Conservation (phyloP, 2,113 vertebrate species). For the Eulemur macaco region DNA sequence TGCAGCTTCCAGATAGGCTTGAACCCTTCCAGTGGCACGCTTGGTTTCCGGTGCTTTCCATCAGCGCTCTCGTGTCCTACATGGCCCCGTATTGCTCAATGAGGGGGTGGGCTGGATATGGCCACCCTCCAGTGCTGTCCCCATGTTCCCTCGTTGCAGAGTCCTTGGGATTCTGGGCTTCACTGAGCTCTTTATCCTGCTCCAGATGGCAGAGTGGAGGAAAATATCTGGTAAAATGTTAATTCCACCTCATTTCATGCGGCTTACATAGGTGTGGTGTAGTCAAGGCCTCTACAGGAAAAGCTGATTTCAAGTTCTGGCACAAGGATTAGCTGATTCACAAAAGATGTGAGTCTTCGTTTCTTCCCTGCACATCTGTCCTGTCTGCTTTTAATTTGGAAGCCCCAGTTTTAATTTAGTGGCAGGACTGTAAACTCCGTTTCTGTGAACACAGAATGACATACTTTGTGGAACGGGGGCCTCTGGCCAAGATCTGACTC, state of each 20-base stretch:
- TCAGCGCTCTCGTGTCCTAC: slow-evolving; percentile 61
- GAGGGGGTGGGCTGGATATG: slow-evolving; percentile 43
- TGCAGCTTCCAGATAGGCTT: neutral
- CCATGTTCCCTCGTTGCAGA: slow-evolving; percentile 51
- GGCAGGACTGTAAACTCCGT: slow-evolving; percentile 78
- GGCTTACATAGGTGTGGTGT: slow-evolving; percentile 84
- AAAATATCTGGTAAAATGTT: slow-evolving; percentile 83
- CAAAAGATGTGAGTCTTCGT: slow-evolving; percentile 82
- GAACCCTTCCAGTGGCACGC: neutral
- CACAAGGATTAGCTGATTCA: slow-evolving; percentile 84
- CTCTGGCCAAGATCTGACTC: slow-evolving; percentile 82
- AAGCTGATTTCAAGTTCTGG: slow-evolving; percentile 85
- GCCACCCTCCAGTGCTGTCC: neutral
- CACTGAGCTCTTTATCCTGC: slow-evolving; percentile 71
- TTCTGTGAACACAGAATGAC: slow-evolving; percentile 86
- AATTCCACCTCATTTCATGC: slow-evolving; percentile 76
- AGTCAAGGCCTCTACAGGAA: slow-evolving; percentile 78
- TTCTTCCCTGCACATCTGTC: slow-evolving; percentile 86
- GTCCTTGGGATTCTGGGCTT: slow-evolving; percentile 65
- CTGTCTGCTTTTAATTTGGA: slow-evolving; percentile 88
- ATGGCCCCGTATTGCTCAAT: slow-evolving; percentile 57
- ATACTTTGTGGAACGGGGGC: slow-evolving; percentile 83
- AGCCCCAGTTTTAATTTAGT: slow-evolving; percentile 86
- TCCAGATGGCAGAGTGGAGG: slow-evolving; percentile 77
- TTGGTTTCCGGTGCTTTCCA: slow-evolving; percentile 66